Percentiles rank a stretch among this genome's conserved stretches.
Evolutionary conservation across 2,113 vertebrate species (phyloP).

Genomic region (Morphnarchus princeps): DNA sequence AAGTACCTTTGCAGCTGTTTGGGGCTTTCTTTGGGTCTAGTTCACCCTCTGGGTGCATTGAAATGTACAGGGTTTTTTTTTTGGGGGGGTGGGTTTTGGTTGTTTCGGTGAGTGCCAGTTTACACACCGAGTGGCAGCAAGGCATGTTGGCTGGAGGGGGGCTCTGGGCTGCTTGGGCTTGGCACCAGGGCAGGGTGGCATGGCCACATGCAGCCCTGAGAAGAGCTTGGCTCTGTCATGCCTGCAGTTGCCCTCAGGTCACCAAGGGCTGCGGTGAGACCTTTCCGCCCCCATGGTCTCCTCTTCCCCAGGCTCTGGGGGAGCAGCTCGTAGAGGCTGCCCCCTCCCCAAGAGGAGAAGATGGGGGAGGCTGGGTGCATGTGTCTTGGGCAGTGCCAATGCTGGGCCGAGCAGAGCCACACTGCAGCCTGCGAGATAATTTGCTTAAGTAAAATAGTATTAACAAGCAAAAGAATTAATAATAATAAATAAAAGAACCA

Average conservation of each 20-base stretch:
- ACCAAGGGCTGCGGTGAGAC: background rate
- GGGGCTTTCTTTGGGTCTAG: background rate
- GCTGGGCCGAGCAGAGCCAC: background rate
- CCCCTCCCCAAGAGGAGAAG: background rate
- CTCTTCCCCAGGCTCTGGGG: background rate
- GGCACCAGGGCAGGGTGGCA: background rate
- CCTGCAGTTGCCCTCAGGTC: background rate
- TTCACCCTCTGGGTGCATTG: background rate
- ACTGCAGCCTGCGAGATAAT: background rate
- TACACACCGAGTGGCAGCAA: too few species aligned
- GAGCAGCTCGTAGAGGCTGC: fast-evolving
- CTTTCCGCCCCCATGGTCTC: fast-evolving
- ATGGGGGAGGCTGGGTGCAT: background rate
- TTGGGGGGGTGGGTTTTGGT: background rate
- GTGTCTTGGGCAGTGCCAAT: background rate
- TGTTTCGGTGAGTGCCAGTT: background rate
- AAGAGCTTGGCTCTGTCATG: background rate
- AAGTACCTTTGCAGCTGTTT: background rate
- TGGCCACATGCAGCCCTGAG: fast-evolving
- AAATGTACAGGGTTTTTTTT: background rate
- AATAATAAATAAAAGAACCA: conserved; percentile 39
- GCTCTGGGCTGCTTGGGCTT: background rate
- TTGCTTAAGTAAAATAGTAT: background rate
- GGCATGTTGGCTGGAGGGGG: background rate
- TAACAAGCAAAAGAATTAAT: background rate